Evolutionary conservation across 2,888 invertebrate species (phyloP).

Genomic region (Heliconius ethilla): DNA sequence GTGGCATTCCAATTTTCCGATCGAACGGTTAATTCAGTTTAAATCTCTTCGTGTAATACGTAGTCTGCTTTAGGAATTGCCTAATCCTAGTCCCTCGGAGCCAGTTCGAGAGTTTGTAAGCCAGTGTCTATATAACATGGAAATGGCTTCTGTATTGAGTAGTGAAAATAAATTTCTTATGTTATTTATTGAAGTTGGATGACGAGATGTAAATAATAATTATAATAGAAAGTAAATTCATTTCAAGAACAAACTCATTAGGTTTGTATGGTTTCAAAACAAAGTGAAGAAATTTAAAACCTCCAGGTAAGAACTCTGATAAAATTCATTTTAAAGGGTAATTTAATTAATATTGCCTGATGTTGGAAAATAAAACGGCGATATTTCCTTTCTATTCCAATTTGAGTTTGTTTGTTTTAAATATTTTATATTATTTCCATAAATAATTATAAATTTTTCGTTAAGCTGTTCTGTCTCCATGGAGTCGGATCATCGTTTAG

Average conservation of each 20-base stretch:
- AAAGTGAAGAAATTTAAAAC: conserved; percentile 39
- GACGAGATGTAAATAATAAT: neutral
- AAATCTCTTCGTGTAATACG: conserved; percentile 81
- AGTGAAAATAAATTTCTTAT: neutral
- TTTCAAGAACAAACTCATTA: conserved; percentile 26
- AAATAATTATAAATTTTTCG: conserved; percentile 22
- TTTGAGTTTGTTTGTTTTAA: conserved; percentile 11
- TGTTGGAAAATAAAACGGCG: conserved; percentile 18
- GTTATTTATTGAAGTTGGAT: neutral
- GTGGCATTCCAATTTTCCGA: conserved; percentile 83
- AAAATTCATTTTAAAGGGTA: conserved; percentile 38
- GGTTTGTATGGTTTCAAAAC: conserved; percentile 42
- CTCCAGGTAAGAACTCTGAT: conserved; percentile 36
- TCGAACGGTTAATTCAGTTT: conserved; percentile 82
- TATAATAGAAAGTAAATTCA: conserved; percentile 3
- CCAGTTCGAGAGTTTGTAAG: conserved; percentile 59
- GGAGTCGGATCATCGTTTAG: conserved; percentile 61
- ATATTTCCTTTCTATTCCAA: conserved; percentile 19
- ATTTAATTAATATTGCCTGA: conserved; percentile 37
- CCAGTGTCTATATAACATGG: conserved; percentile 40
- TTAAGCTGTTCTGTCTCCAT: conserved; percentile 37
- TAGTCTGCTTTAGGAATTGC: conserved; percentile 70
- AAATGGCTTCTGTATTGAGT: conserved; percentile 31
- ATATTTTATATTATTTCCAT: conserved; percentile 6
- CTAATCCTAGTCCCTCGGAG: conserved; percentile 75